Evolutionary conservation across 2,888 invertebrate genomes (phyloP), one percentile per base, ranked within the genome.

Genomic region (Drosophila antonietae): DNA sequence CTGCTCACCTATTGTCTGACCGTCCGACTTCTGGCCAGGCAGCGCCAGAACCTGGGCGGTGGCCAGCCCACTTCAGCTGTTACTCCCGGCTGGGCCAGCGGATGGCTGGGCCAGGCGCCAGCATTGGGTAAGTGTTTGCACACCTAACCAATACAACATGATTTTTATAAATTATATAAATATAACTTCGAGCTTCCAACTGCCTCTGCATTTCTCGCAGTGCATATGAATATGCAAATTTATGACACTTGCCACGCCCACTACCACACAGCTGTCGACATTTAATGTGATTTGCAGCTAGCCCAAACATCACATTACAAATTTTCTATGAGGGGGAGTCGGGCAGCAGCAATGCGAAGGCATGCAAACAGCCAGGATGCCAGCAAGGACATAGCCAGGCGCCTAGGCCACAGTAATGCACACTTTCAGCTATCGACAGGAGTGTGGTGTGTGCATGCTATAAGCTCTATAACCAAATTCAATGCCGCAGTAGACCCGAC

Each of bases 1-100:
- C 94, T 98, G 90, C 94, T 98, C 70, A 98, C 98, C n/a, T 99
- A 98, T 91, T 96, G 97, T 7, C 94, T 98, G 82, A 99, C 99
- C 0, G 97, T 98, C 20, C 95, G 96, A 67, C 94, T 98, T 35
- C 93, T 99, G 89, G 97, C 97, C 44, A 94, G 96, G 71, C 97
- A 98, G 93, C 94, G 95, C 82, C 96, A 96, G 91, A 97, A 96
- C 77, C 91, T 95, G 71, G 95, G 95, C 28, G 92, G 92, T 33
- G 88, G 88, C 33, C 85, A 89, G 57, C 82, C 87, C 66, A 80
- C 83, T 28, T 68, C 83, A 23, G 77, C 91, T 23, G 84, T 85
- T 18, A 83, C 91, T 0, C 93, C 95, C 62, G 96, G 96, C 63
- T 96, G 96, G 96, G 95, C 96, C 12, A 95, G 96, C 52, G 96